Conservation (phyloP, 2,888 invertebrate species). For the Synanthedon andrenaeformis region DNA sequence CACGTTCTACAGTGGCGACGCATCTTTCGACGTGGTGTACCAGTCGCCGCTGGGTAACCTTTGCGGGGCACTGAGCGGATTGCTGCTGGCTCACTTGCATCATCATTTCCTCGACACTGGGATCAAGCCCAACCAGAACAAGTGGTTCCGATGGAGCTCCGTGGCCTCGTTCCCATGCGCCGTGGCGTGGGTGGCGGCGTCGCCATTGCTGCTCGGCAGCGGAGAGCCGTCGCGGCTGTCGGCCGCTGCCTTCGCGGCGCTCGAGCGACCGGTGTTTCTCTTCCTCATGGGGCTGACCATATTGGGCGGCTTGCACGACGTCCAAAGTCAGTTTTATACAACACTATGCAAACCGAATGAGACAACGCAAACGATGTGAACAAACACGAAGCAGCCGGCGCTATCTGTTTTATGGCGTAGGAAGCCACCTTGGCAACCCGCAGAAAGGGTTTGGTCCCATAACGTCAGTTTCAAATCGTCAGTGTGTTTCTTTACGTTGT, state of each 20-base stretch:
- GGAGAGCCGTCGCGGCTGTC: constrained; percentile 23
- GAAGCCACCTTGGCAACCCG: no score
- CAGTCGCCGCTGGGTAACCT: constrained; percentile 59
- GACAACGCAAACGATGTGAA: no score
- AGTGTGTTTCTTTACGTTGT: no score
- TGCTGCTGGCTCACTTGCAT: constrained; percentile 48
- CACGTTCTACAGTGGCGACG: constrained; percentile 31
- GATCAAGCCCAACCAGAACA: constrained; percentile 20
- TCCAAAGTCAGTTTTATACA: constrained; percentile 32
- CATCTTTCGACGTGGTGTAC: constrained; percentile 55
- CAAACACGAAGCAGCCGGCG: no score
- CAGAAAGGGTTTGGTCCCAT: no score
- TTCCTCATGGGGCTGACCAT: constrained; percentile 34
- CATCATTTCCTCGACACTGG: constrained; percentile 24
- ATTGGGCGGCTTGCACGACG: constrained; percentile 45
- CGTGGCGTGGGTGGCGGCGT: constrained; percentile 35
- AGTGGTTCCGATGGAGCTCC: constrained; percentile 41
- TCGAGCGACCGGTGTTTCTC: constrained; percentile 50
- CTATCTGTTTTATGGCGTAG: no score
- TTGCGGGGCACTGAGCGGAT: constrained; percentile 47
- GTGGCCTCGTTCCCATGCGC: constrained; percentile 31
- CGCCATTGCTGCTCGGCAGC: constrained; percentile 32
- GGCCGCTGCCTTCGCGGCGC: constrained; percentile 43
- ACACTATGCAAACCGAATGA: neutral
- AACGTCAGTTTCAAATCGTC: no score